Base-by-base conservation (phyloP, 2,113 vertebrate species). In the Callithrix jacchus region DNA sequence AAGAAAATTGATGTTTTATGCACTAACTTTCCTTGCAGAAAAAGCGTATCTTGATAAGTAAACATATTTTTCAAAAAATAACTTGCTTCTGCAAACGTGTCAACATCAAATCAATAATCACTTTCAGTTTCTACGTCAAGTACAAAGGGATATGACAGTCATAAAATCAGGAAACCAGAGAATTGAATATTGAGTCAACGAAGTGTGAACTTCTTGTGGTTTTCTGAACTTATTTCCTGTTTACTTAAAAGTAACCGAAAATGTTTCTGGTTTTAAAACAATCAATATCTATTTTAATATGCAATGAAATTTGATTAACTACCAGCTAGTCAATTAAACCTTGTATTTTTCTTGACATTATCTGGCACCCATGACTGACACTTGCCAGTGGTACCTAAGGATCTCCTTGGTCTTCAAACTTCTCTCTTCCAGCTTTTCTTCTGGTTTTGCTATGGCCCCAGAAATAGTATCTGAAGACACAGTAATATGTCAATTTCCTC, bases 371-470 rank as follows among this genome's bases (percentile, higher is more conserved):
- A 14, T 9, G 5, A 5, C 42, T 42, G 21, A 11, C 6, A 16
- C 14, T 64, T 47, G 0, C 1, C 4, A 5, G 17, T 1, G 17
- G 45, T 23, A 37, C 3, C 12, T 20, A 10, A 7, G 4, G 13
- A 9, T 70, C 8, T 68, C 18, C 35, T 40, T 4, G 7, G 8
- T 18, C 47, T 68, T n/a, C 35, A 2, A 23, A 11, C 56, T 54
- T 27, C 58, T 83, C 18, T 70, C 8, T 5, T 90, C 5, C 3
- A 30, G 16, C 3, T 42, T 32, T 45, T 23, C 2, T n/a, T 45
- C 13, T 18, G 30, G 23, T 42, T 66, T 64, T 73, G 0, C 27
- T 64, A 27, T 3, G 40, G 21, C 58, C 14, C 35, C 11, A 35
- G 16, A 68, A 52, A 91, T 3, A 12, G 56, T 20, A 49, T 11